phyloP scores from a whole-genome alignment of 2,113 vertebrate species.

The Desmodus rotundus region DNA sequence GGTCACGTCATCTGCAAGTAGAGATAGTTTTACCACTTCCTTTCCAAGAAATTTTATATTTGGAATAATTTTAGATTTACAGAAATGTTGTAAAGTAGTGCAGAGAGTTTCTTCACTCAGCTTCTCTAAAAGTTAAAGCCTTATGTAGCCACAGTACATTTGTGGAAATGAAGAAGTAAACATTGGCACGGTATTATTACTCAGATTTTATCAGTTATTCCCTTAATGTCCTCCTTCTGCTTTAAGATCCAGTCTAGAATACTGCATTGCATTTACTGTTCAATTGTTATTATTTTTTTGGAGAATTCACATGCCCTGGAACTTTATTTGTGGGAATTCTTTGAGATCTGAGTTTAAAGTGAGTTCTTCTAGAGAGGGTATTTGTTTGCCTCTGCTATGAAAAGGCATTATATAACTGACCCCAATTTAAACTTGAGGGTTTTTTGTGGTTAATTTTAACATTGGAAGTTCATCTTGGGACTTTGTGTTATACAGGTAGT shows the following conservation, averaged over 20 bases:
- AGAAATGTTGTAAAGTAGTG: background rate
- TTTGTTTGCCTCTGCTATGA: background rate
- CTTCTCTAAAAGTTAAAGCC: background rate
- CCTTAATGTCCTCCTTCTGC: background rate
- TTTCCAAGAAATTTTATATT: background rate
- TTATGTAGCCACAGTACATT: background rate
- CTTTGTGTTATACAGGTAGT: background rate
- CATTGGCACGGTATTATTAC: background rate
- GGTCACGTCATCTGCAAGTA: background rate
- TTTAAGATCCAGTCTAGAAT: background rate
- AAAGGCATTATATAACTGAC: background rate
- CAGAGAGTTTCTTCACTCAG: background rate
- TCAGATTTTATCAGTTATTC: background rate
- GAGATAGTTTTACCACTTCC: background rate
- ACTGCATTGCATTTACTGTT: background rate
- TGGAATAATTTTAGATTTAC: background rate
- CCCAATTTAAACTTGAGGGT: background rate
- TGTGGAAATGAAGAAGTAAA: background rate
- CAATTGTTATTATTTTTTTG: background rate
- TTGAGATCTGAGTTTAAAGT: background rate
- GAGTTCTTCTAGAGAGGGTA: background rate
- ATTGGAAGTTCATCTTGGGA: background rate
- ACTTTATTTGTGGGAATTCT: background rate
- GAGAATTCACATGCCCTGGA: background rate
- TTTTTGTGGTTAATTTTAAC: background rate